Conservation (phyloP, 2,113 vertebrate species). For the Brachyistius frenatus region DNA sequence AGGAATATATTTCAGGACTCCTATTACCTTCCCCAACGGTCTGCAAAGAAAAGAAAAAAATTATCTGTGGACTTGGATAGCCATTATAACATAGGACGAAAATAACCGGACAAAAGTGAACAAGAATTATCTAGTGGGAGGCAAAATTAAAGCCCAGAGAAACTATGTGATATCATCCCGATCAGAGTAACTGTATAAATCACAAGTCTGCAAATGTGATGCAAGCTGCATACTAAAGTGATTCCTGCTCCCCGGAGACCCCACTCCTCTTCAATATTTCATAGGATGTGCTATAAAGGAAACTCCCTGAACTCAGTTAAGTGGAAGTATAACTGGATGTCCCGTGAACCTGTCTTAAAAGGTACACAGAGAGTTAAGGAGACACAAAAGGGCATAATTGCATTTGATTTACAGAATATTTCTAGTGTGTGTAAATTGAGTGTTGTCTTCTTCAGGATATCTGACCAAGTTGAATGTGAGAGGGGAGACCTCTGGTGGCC, state of each 20-base stretch:
- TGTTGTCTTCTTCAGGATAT: neutral
- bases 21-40: neutral
- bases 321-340: conserved; percentile 22
- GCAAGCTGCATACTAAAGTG: conserved; percentile 51
- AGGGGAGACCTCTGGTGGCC: conserved; percentile 67
- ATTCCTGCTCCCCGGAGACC: conserved; percentile 22
- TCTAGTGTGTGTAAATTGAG: neutral
- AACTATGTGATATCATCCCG: conserved; percentile 15
- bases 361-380: conserved; percentile 1
- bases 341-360: neutral
- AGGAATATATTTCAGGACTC: neutral
- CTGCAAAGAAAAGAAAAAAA: conserved; percentile 16
- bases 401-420: neutral
- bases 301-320: conserved; percentile 27
- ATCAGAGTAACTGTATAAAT: conserved; percentile 28
- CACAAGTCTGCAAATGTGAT: conserved; percentile 41
- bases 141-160: neutral
- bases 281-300: conserved; percentile 58
- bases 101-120: conserved; percentile 18
- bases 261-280: conserved; percentile 62
- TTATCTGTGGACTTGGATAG: neutral
- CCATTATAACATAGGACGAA: neutral
- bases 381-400: neutral
- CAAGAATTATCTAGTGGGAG: neutral
- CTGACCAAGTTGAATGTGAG: neutral